Base-by-base conservation (phyloP, 2,888 invertebrate species). In the Dryobotodes eremita region DNA sequence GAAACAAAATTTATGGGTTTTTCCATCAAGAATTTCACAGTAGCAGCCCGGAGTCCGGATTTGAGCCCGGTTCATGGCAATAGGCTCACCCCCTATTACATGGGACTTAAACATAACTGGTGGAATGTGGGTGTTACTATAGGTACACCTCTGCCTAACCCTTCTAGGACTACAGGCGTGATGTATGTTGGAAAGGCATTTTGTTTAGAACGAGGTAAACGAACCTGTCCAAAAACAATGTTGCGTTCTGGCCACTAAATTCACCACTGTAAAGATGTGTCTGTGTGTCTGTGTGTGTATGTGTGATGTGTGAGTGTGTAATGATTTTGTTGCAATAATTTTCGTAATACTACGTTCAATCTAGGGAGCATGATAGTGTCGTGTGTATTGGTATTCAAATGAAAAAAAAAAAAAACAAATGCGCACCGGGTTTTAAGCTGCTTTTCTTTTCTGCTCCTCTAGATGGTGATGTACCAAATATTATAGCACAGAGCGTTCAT, bases 221-320 rank as follows among this genome's bases (percentile, higher is more conserved):
- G n/a, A n/a, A 80, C 36, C 8, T 71, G 61, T 71, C 20, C 23
- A 36, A 64, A 62, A 79, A 42, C 15, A 20, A 7, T 26, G 23
- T 1, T 23, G 46, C 7, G 1, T 31, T 53, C 46, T 78, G 36
- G 36, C 55, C 17, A 55, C 64, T 76, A n/a, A n/a, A 71, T 71
- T 20, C 20, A 71, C 15, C 17, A n/a, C 20, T 66, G 46, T 66
- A 20, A n/a, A 26, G 26, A n/a, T 13, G 46, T 46, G 26, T 26
- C 66, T 26, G n/a, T n/a, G n/a, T n/a, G n/a, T n/a, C n/a, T n/a
- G n/a, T n/a, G n/a, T n/a, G n/a, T n/a, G n/a, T n/a, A n/a, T n/a
- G n/a, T n/a, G n/a, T n/a, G n/a, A n/a, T n/a, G n/a, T n/a, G n/a
- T n/a, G n/a, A n/a, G n/a, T n/a, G n/a, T n/a, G n/a, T 26, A 2